phyloP scores from a whole-genome alignment of 2,113 vertebrate species.

The Poicephalus meyeri region DNA sequence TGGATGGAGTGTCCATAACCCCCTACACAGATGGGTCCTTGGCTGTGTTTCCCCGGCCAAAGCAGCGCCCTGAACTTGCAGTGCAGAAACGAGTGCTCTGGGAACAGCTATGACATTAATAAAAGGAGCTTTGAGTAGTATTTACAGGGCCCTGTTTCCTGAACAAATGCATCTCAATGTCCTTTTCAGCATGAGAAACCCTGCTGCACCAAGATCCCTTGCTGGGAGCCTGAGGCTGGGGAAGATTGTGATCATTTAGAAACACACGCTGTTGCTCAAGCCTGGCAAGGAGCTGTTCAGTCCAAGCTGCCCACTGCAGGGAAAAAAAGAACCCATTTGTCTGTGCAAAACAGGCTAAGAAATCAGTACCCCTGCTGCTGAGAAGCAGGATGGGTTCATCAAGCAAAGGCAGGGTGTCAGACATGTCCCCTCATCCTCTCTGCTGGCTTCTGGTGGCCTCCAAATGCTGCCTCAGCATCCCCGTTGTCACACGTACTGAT shows the following conservation, averaged over 20 bases:
- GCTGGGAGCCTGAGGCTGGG: neutral
- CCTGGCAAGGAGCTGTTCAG: neutral
- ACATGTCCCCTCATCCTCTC: rapidly evolving
- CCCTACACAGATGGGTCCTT: neutral
- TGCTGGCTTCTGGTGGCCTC: neutral
- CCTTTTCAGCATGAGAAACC: neutral
- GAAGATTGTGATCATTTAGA: neutral
- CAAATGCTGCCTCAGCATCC: neutral
- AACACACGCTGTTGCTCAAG: neutral
- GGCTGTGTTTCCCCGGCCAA: neutral
- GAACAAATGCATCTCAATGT: neutral
- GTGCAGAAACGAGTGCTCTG: rapidly evolving
- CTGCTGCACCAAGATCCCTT: neutral
- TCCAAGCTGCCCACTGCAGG: neutral
- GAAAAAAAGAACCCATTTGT: neutral
- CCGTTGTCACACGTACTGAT: rapidly evolving
- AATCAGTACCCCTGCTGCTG: rapidly evolving
- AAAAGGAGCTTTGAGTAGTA: neutral
- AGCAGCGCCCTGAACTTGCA: neutral
- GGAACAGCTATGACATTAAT: neutral
- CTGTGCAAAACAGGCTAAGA: neutral
- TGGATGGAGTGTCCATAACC: neutral
- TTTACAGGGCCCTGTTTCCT: neutral
- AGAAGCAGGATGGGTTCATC: neutral
- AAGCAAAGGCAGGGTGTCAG: neutral